These are phyloP conservation scores for Agriotes lineatus DNA, from an alignment of 2,888 invertebrate species.

Conservation along the genomic window DNA sequence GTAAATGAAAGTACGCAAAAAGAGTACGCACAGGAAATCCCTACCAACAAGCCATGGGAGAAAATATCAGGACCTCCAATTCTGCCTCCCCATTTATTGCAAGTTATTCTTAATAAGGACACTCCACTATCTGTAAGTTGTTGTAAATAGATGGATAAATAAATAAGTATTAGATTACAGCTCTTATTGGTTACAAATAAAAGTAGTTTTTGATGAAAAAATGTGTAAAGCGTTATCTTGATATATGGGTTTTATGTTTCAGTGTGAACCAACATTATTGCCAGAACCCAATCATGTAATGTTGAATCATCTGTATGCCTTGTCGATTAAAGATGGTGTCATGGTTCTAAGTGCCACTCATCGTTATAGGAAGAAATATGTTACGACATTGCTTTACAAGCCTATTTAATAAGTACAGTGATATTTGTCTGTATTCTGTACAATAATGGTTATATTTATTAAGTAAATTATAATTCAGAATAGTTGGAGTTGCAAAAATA, in stretches of 20 bases:
- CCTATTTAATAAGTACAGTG: slow-evolving; percentile 79
- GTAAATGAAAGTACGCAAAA: slow-evolving; percentile 78
- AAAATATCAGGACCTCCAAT: slow-evolving; percentile 95
- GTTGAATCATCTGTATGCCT: slow-evolving; percentile 99
- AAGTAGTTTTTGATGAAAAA: too few relatives aligned
- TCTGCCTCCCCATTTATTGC: slow-evolving; percentile 96
- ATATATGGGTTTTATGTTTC: slow-evolving; percentile 66
- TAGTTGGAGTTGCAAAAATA: background rate
- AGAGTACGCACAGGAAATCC: slow-evolving; percentile 90
- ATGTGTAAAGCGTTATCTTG: too few relatives aligned
- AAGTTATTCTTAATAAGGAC: slow-evolving; percentile 99
- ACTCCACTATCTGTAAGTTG: slow-evolving; percentile 92
- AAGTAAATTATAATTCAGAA: slow-evolving; percentile 17
- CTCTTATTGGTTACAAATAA: too few relatives aligned
- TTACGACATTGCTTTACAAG: slow-evolving; percentile 97
- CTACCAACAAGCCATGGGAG: slow-evolving; percentile 92
- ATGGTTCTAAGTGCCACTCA: slow-evolving; percentile 99
- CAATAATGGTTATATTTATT: slow-evolving; percentile 31
- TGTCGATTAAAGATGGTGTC: slow-evolving; percentile 99
- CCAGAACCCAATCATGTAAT: slow-evolving; percentile 99
- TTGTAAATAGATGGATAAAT: too few relatives aligned
- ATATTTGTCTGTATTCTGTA: slow-evolving; percentile 14
- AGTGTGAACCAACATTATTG: slow-evolving; percentile 98
- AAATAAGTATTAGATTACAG: too few relatives aligned
- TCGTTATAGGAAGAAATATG: slow-evolving; percentile 98